Base-by-base conservation (phyloP, 1,140 invertebrate genomes). In the Zophobas morio region DNA sequence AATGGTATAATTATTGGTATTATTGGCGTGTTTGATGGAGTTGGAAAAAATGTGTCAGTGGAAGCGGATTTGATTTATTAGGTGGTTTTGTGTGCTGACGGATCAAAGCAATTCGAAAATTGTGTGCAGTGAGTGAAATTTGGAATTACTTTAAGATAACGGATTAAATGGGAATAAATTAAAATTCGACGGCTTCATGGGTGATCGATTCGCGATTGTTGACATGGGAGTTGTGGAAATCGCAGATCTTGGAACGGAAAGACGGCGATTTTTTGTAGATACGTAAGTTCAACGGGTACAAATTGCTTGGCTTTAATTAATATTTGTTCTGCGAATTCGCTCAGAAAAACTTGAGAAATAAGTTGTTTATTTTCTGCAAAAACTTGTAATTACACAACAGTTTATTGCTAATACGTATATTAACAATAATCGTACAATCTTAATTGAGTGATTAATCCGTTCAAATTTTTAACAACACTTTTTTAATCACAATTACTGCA, bases 131-230 rank as follows among this genome's bases (percentile, higher is more conserved):
- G 49, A 66, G 60, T 36, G 56, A 60, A 60, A 60, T 60, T 60
- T 36, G 33, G 34, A 60, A 60, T 60, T 33, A 37, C n/a, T 60
- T 39, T 36, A 35, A 37, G 37, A 39, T 66, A 66, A 66, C 60
- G 60, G 60, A 66, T 66, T 66, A 40, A 39, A 20, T 6, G 32
- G 6, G n/a, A 42, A 37, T 60, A 60, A 60, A 66, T 66, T 66
- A 51, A 51, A 51, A 51, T n/a, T 20, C 49, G 39, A 66, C 37
- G 40, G 33, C 60, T 66, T 40, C 60, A 66, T 66, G 60, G 60
- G 60, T 33, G 60, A 66, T 37, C 39, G 60, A 39, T 66, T 66
- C 42, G 42, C 60, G 60, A 40, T 66, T 66, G 39, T 37, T 66
- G 60, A 51, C 49, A 20, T 42, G 32, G 6, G 2, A 42, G 2